phyloP scores from a whole-genome alignment of 2,113 vertebrate genomes.

The Lamprotornis superbus region DNA sequence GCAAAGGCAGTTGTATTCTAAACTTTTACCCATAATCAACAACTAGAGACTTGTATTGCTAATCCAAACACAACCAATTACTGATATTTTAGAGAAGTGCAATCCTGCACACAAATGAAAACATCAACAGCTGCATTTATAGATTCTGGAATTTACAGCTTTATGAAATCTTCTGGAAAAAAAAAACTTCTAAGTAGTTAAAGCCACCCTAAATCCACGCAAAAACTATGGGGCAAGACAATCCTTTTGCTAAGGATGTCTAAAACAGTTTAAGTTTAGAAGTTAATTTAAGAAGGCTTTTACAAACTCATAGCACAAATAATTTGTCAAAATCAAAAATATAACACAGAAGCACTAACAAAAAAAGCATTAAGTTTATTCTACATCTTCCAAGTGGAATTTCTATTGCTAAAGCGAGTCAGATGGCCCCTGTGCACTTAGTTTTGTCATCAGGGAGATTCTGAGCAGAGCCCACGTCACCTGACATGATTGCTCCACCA shows the following conservation, averaged over 20 bases:
- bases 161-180: background rate
- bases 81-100: background rate
- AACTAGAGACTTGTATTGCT: background rate
- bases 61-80: background rate
- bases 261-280: background rate
- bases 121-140: background rate
- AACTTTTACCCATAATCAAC: background rate
- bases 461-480: constrained; percentile 65
- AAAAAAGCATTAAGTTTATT: background rate
- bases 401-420: constrained; percentile 65
- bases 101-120: background rate
- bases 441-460: constrained; percentile 75
- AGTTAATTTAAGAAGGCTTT: background rate
- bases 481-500: constrained; percentile 61
- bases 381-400: background rate
- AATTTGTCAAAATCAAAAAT: background rate
- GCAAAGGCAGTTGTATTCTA: background rate
- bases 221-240: background rate
- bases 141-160: background rate
- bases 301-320: background rate
- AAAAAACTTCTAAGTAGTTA: background rate
- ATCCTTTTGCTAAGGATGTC: background rate
- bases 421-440: constrained; percentile 83
- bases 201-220: background rate
- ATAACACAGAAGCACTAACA: background rate